Base-by-base conservation (phyloP, 2,797 vertebrate genomes). In the Garrulus glandarius region DNA sequence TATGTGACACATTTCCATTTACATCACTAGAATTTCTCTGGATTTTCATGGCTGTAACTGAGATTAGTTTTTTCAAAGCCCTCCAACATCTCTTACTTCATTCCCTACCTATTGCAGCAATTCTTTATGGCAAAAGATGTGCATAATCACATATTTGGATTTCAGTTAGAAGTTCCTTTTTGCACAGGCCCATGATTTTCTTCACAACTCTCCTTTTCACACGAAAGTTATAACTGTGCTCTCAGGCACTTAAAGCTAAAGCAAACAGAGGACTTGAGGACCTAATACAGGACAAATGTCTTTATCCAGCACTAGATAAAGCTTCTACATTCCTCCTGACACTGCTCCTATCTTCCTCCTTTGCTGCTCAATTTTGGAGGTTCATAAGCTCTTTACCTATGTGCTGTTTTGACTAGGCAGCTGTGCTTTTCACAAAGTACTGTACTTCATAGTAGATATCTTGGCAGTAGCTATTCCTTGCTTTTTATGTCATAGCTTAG, bases 61-160 rank as follows among this genome's bases (percentile, higher is more conserved):
- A 68, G 44, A 71, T 84, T 11, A 37, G 13, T 41, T 60, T 93
- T 83, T 85, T 50, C 41, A 79, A 84, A 91, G 63, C 41, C 34
- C 37, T 60, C 8, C 13, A 50, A 17, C 15, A 52, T 75, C 34
- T 87, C 84, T 64, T 68, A 32, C 46, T 84, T 59, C 75, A 92
- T 75, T 89, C 47, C 23, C 22, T 78, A 43, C 18, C 11, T 27
- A 13, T 60, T 37, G 39, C 19, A 87, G 34, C 6, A 16, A 6
- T 89, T 68, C 34, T 71, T 89, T 29, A 47, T 71, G 69, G 77
- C 16, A 39, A 57, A 86, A 81, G 39, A 23, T 49, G 29, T 2
- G 4, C 5, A 0, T 91, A 72, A 47, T 87, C 23, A 55, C 1
- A 1, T 68, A 36, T 79, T 69, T 87, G n/a, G 27, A 46, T 84